Conservation (phyloP, 2,888 invertebrate genomes). For the Perdita meconis region DNA sequence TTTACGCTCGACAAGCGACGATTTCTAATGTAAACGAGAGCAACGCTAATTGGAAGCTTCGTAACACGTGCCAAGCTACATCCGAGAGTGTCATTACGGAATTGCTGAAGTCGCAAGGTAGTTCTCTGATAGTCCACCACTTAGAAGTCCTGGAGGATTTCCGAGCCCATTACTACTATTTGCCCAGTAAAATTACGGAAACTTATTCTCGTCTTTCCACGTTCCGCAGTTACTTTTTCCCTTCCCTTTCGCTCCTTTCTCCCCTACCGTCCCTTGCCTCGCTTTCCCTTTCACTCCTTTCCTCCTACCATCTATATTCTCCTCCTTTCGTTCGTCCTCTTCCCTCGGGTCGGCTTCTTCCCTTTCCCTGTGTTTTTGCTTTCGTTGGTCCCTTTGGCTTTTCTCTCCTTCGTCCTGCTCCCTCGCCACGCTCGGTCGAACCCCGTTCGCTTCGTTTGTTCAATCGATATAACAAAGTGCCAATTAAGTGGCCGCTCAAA, state of each 20-base stretch:
- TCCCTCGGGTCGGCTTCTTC: no score
- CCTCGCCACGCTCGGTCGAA: background rate
- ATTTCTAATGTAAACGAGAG: constrained; percentile 70
- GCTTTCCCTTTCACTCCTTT: background rate
- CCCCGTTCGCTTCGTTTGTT: constrained; percentile 40
- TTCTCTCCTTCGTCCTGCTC: background rate
- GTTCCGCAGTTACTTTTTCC: constrained; percentile 18
- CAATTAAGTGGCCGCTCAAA: constrained; percentile 52
- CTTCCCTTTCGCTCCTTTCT: background rate
- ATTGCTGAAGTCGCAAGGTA: constrained; percentile 66
- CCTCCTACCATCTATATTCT: background rate
- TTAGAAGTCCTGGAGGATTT: constrained; percentile 53
- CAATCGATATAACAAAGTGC: constrained; percentile 51
- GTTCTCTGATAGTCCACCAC: constrained; percentile 51
- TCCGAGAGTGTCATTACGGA: constrained; percentile 66
- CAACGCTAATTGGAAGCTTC: constrained; percentile 67
- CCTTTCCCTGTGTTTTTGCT: background rate
- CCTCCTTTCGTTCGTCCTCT: background rate
- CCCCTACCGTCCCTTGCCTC: background rate
- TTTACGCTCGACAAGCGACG: constrained; percentile 66
- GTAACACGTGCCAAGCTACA: constrained; percentile 65
- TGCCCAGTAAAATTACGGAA: constrained; percentile 60
- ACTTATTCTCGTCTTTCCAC: constrained; percentile 41
- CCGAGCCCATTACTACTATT: constrained; percentile 59
- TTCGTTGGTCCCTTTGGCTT: constrained; percentile 4